These are phyloP conservation scores for Pyralis farinalis DNA, from an alignment of 2,888 invertebrate genomes.

Conservation along the genomic window DNA sequence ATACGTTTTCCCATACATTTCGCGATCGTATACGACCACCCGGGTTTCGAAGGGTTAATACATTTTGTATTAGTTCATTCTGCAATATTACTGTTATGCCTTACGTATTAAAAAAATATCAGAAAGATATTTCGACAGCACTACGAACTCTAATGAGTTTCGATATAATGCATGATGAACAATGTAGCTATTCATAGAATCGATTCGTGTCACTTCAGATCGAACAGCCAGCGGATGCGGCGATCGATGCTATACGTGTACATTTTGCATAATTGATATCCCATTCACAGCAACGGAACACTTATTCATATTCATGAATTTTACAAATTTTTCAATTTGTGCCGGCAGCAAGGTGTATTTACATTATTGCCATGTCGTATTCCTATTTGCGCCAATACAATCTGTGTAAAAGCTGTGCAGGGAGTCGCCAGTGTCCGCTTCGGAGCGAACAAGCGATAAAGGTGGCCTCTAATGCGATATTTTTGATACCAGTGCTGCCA, in stretches of 20 bases:
- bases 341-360: conserved; percentile 64
- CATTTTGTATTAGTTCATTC: conserved; percentile 14
- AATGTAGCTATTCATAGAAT: conserved; percentile 15
- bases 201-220: conserved; percentile 37
- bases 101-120: neutral
- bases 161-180: conserved; percentile 1
- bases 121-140: conserved; percentile 1
- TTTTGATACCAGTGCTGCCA: conserved; percentile 49
- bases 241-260: conserved; percentile 65
- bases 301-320: conserved; percentile 79
- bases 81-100: conserved; percentile 14
- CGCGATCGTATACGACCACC: too few relatives aligned
- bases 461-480: conserved; percentile 54
- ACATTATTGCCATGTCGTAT: conserved; percentile 60
- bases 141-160: conserved; percentile 5
- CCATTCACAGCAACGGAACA: conserved; percentile 68
- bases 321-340: conserved; percentile 74
- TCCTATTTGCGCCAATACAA: conserved; percentile 56
- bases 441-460: conserved; percentile 43
- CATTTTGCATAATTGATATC: conserved; percentile 78
- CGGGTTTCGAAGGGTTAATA: too few relatives aligned
- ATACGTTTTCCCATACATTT: too few relatives aligned
- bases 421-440: conserved; percentile 31
- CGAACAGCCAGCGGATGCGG: conserved; percentile 24
- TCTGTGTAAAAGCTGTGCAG: conserved; percentile 62